Conservation (phyloP, 2,888 invertebrate species). For the Idaea biselata region DNA sequence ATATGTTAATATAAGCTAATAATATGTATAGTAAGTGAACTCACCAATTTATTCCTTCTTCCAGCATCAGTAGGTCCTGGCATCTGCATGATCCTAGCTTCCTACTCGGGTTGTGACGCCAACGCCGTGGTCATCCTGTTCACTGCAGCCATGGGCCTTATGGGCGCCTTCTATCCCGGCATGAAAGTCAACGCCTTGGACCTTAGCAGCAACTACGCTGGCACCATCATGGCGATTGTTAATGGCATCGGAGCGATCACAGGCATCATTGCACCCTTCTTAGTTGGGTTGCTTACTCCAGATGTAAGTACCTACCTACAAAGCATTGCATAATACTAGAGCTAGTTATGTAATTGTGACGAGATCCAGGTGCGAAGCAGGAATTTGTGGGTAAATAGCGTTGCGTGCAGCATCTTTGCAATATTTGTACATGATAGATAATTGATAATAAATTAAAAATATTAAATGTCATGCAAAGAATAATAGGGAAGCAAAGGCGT, state of each 20-base stretch:
- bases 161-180: conserved; percentile 86
- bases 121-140: conserved; percentile 81
- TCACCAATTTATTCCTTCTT: conserved; percentile 9
- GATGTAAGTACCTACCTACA: conserved; percentile 71
- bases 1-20: not conserved
- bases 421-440: no score
- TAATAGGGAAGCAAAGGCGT: not conserved
- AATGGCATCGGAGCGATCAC: conserved; percentile 87
- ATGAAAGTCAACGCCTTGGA: conserved; percentile 86
- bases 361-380: no score
- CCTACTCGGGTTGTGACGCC: conserved; percentile 85
- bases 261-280: conserved; percentile 85
- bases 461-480: no score
- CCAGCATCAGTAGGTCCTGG: conserved; percentile 85
- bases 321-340: no score
- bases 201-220: conserved; percentile 84
- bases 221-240: conserved; percentile 85
- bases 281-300: conserved; percentile 84
- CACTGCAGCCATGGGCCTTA: conserved; percentile 84
- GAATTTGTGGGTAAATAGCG: no score
- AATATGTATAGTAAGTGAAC: not conserved
- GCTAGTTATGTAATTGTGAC: no score
- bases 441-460: no score
- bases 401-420: no score
- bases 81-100: conserved; percentile 84